Evolutionary conservation across 2,888 invertebrate species (phyloP), one percentile per base, ranked within the genome.

Genomic region (Rosalia funebris): DNA sequence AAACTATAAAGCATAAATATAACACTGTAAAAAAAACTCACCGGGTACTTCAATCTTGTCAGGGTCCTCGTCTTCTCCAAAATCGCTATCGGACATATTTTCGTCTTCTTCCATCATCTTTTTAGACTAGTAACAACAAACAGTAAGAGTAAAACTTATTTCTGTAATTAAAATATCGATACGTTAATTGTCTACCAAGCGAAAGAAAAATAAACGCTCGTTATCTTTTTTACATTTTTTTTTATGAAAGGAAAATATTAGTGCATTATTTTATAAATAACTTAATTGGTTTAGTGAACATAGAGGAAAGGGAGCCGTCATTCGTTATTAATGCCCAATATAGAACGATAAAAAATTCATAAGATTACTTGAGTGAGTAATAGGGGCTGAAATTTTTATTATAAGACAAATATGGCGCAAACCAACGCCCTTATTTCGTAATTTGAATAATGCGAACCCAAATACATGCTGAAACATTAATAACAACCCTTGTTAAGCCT

Each of bases 41-140:
- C 93, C 94, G 79, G 94, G 94, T 41, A 95, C 93, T 87, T 93
- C 92, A 82, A 93, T 90, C 83, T 91, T 93, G 81, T 95, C 95
- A 57, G 95, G 95, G 85, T 95, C 95, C 73, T 92, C 93, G 80
- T 93, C 93, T 73, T 93, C 92, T 78, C 92, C 92, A 75, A 92
- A 92, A 79, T 92, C 92, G 31, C 87, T 87, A 41, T 86, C 87
- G 36, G 86, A 86, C 63, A 85, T 83, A 71, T 85, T 84, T 61
- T 84, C 84, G 65, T 86, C 81, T 55, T 79, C 81, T 37, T 79
- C 79, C 76, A 79, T 80, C 59, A 70, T 68, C 57, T 77, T 75
- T 69, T 79, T 78, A 54, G 75, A 76, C 76, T 78, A 71, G 66
- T 64, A 67, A 66, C 39, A 66, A 66, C 59, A 70, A 73, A 67